phyloP scores from a whole-genome alignment of 2,113 vertebrate genomes.

The crab-eating macaque (Macaca fascicularis) region DNA sequence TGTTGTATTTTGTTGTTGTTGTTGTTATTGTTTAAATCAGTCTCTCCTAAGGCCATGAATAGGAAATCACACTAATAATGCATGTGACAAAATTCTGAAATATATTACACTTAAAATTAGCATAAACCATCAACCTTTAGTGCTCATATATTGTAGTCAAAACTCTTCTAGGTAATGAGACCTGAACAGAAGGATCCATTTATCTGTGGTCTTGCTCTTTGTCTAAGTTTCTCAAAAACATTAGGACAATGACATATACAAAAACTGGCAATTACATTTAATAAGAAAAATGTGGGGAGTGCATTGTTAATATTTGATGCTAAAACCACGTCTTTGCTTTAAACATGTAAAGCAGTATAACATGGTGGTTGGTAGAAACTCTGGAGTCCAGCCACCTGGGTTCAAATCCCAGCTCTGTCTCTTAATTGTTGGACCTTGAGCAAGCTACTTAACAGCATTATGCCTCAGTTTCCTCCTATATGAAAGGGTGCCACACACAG shows the following conservation, averaged over 20 bases:
- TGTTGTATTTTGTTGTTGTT: neutral
- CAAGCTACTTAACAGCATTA: neutral
- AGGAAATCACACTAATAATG: neutral
- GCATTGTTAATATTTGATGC: neutral
- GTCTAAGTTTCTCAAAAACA: neutral
- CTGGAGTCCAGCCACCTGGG: neutral
- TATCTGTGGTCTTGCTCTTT: neutral
- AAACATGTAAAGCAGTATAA: neutral
- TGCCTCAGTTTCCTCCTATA: neutral
- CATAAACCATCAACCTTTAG: neutral
- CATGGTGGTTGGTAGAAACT: neutral
- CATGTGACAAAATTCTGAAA: conserved; percentile 30
- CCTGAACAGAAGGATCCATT: neutral
- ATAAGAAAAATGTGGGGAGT: neutral
- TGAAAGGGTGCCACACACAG: neutral
- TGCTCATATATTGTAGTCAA: neutral
- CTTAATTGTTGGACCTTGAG: neutral
- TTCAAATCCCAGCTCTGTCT: neutral
- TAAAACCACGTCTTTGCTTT: neutral
- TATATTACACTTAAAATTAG: neutral
- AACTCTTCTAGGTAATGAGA: neutral
- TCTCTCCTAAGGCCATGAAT: neutral
- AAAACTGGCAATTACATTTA: neutral
- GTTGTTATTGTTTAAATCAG: neutral
- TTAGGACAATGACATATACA: neutral